Evolutionary conservation across 2,797 vertebrate species (phyloP).

Genomic region (Borostomias antarcticus): DNA sequence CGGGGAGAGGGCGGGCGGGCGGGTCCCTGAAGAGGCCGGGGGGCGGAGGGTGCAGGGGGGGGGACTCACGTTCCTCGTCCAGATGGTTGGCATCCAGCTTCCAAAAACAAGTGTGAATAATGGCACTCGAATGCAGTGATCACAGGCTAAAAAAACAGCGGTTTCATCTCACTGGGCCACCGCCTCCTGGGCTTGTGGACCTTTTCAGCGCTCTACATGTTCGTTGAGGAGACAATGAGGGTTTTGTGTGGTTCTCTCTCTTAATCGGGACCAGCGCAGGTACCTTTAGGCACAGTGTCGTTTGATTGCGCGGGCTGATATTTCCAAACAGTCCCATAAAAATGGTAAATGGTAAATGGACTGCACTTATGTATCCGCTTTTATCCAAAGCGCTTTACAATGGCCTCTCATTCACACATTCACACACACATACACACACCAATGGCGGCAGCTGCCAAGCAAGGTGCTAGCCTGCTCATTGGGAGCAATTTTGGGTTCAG

Average conservation of each 20-base stretch:
- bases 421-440: no score
- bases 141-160: constrained; percentile 36
- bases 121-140: constrained; percentile 50
- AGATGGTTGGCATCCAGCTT: constrained; percentile 37
- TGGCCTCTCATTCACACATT: no score
- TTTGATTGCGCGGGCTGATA: constrained; percentile 32
- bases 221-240: constrained; percentile 21
- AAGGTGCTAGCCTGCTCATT: no score
- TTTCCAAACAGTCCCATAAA: constrained; percentile 8
- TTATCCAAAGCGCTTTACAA: no score
- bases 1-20: constrained; percentile 30
- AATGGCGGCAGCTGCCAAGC: no score
- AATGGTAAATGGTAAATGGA: not conserved
- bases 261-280: constrained; percentile 22
- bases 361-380: no score
- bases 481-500: no score
- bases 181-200: constrained; percentile 15
- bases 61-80: constrained; percentile 54
- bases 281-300: constrained; percentile 18
- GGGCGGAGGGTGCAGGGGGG: constrained; percentile 26
- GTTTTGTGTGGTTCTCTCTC: not conserved
- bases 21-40: constrained; percentile 49
- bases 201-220: not conserved
- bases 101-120: constrained; percentile 57
- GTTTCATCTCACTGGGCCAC: constrained; percentile 40